Conservation (phyloP, 1,140 invertebrate species). For the Phymastichus coffea region DNA sequence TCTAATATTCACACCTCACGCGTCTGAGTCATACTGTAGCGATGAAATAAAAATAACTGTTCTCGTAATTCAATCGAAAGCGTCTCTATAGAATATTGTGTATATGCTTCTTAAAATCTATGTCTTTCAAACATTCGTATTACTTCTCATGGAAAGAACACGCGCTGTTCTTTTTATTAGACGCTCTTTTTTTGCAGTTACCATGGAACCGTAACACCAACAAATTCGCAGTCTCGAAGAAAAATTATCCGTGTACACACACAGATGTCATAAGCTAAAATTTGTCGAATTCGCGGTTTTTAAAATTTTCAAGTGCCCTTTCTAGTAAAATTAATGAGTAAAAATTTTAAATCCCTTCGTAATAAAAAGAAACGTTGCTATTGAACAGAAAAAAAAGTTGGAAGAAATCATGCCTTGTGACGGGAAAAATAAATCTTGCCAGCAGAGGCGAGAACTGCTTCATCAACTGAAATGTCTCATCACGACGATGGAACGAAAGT, state of each 20-base stretch:
- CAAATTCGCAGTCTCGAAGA: not conserved
- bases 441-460: slow-evolving; percentile 43
- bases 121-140: too few relatives aligned
- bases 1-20: too few relatives aligned
- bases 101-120: too few relatives aligned
- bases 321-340: too few relatives aligned
- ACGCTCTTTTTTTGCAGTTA: slow-evolving; percentile 15
- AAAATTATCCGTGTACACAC: slow-evolving; percentile 13
- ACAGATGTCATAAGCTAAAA: slow-evolving; percentile 18
- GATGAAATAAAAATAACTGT: too few relatives aligned
- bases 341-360: not conserved
- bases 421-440: slow-evolving; percentile 47
- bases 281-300: slow-evolving; percentile 16
- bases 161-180: too few relatives aligned
- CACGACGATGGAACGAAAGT: slow-evolving; percentile 48
- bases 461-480: slow-evolving; percentile 49
- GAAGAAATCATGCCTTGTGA: slow-evolving; percentile 50
- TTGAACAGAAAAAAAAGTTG: too few relatives aligned
- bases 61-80: too few relatives aligned
- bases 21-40: too few relatives aligned
- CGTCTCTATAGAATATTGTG: too few relatives aligned
- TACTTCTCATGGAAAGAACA: too few relatives aligned
- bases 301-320: slow-evolving; percentile 12
- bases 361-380: not conserved
- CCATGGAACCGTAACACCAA: slow-evolving; percentile 4